A percentile compares a stretch with the other conserved stretches of the same genome.
Conservation (phyloP, 2,888 invertebrate genomes). For the Dascillus cervinus region DNA sequence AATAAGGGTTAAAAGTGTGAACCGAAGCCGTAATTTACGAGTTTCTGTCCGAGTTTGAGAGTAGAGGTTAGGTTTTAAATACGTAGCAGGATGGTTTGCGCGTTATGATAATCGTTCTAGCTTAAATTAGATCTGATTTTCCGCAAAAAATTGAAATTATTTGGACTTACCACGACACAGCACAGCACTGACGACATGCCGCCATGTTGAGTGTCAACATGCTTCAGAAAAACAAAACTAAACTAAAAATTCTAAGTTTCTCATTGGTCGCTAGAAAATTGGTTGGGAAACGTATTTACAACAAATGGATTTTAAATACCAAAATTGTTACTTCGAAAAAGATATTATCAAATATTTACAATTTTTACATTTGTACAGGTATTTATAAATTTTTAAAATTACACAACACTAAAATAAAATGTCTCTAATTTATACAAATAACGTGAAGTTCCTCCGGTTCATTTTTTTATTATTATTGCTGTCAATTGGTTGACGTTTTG, state of each 20-base stretch:
- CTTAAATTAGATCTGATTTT: too few relatives aligned
- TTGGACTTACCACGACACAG: slow-evolving; percentile 87
- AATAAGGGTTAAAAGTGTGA: slow-evolving; percentile 21
- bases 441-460: slow-evolving; percentile 20
- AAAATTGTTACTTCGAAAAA: slow-evolving; percentile 5
- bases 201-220: slow-evolving; percentile 87
- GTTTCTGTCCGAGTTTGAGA: background rate
- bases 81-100: too few relatives aligned
- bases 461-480: slow-evolving; percentile 16
- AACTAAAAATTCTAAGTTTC: slow-evolving; percentile 14
- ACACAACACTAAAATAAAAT: slow-evolving; percentile 17
- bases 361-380: slow-evolving; percentile 12
- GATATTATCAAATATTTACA: slow-evolving; percentile 10
- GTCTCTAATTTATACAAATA: slow-evolving; percentile 20
- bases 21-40: slow-evolving; percentile 12
- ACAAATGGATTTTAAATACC: slow-evolving; percentile 11
- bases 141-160: slow-evolving; percentile 8
- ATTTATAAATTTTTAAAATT: slow-evolving; percentile 18
- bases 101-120: too few relatives aligned
- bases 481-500: slow-evolving; percentile 12
- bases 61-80: background rate
- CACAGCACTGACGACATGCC: slow-evolving; percentile 94
- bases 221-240: slow-evolving; percentile 35
- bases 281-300: slow-evolving; percentile 11
- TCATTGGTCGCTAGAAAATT: slow-evolving; percentile 9